Conservation (phyloP, 2,888 invertebrate genomes). For the Hypercompe scribonia region DNA sequence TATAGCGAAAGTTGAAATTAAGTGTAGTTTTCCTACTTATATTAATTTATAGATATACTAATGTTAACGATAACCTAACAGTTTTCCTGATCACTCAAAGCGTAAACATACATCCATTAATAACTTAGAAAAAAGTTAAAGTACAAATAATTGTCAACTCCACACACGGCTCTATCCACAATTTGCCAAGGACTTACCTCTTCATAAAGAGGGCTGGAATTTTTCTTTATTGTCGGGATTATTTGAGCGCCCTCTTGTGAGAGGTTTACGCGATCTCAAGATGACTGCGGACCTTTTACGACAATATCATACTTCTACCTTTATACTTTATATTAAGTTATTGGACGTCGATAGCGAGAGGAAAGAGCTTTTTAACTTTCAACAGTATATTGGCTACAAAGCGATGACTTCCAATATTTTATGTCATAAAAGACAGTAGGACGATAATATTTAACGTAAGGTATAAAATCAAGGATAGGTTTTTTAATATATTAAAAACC, state of each 20-base stretch:
- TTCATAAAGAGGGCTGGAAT: conserved; percentile 86
- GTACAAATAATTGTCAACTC: conserved; percentile 55
- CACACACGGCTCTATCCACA: conserved; percentile 59
- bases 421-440: not conserved
- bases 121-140: not conserved
- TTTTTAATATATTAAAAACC: no score
- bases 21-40: no score
- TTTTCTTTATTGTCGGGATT: conserved; percentile 86
- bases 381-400: conserved; percentile 18
- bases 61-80: no score
- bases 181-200: conserved; percentile 86
- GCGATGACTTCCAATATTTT: conserved; percentile 1
- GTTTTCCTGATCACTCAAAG: no score
- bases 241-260: conserved; percentile 80
- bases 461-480: not conserved
- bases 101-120: no score
- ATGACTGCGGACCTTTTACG: conserved; percentile 83
- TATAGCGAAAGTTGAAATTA: no score
- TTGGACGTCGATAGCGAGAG: conserved; percentile 59
- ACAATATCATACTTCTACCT: conserved; percentile 81
- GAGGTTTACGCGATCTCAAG: conserved; percentile 83
- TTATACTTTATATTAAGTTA: conserved; percentile 81
- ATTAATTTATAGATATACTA: no score
- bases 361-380: conserved; percentile 45
- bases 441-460: not conserved